phyloP scores from a whole-genome alignment of 2,113 vertebrate species.

The Hippocampus mohnikei region DNA sequence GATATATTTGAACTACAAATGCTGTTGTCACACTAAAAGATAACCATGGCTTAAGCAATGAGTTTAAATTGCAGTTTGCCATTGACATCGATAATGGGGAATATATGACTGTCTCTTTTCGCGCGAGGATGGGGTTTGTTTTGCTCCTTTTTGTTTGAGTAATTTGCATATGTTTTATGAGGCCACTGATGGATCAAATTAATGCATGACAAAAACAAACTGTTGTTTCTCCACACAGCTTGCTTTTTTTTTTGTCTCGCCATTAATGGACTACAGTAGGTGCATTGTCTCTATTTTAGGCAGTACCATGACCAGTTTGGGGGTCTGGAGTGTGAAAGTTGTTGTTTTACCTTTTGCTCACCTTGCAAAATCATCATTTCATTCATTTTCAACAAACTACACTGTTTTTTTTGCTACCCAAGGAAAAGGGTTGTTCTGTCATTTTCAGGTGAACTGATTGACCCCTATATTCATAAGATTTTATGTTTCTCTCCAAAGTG shows the following conservation, averaged over 20 bases:
- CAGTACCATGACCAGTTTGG: neutral
- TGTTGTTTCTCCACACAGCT: neutral
- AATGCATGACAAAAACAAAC: neutral
- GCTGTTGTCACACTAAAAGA: too few species aligned
- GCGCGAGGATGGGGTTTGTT: neutral
- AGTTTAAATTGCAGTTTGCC: neutral
- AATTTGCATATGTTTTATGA: constrained; percentile 4
- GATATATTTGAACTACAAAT: too few species aligned
- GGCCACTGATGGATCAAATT: neutral
- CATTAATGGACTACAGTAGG: neutral
- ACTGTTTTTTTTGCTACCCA: neutral
- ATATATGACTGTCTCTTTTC: neutral
- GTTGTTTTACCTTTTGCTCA: neutral
- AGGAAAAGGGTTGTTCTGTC: neutral
- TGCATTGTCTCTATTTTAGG: neutral
- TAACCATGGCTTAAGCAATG: too few species aligned
- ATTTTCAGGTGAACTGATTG: neutral
- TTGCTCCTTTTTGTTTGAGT: neutral
- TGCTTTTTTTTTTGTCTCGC: neutral
- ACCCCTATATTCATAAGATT: neutral
- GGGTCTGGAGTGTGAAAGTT: neutral
- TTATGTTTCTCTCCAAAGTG: neutral
- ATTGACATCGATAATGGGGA: neutral
- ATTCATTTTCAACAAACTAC: neutral
- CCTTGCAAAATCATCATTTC: neutral